Percentiles rank a stretch among this genome's conserved stretches.
Conservation (phyloP, 2,797 vertebrate genomes). For the Acestrorhynchus altus region DNA sequence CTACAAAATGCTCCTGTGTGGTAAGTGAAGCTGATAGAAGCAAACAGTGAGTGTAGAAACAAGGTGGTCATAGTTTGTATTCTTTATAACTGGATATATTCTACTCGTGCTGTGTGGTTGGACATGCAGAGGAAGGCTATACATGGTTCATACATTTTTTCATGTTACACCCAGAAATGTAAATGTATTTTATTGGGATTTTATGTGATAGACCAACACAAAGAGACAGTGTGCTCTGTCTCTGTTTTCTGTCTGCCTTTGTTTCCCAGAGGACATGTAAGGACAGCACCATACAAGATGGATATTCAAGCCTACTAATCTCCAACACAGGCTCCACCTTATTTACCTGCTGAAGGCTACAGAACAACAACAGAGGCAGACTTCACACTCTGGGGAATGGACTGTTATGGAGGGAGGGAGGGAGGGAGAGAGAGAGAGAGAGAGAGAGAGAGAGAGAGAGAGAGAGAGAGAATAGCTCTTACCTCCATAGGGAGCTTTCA, state of each 20-base stretch:
- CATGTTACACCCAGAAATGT: no score
- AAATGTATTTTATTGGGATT: no score
- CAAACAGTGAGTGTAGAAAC: no score
- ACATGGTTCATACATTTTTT: no score
- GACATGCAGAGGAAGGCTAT: no score
- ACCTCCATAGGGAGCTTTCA: constrained; percentile 98
- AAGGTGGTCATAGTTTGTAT: no score
- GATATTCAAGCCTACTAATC: constrained; percentile 17
- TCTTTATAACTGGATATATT: no score
- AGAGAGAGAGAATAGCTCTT: constrained; percentile 59
- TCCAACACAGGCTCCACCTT: constrained; percentile 1
- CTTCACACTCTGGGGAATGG: background rate
- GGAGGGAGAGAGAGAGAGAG: background rate
- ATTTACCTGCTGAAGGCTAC: constrained; percentile 35
- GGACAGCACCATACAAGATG: constrained; percentile 8
- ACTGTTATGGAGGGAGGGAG: background rate
- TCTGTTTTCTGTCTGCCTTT: constrained; percentile 15
- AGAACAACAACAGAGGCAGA: background rate
- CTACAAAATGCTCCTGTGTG: no score
- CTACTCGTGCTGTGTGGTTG: no score
- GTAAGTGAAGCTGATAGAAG: no score
- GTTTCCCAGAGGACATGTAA: constrained; percentile 10
- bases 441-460: background rate
- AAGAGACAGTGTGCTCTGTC: constrained; percentile 12
- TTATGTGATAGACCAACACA: no score